Percentiles rank a stretch among this genome's conserved stretches.
Conservation (phyloP, 2,797 vertebrate genomes). For the Craterocephalus amniculus region DNA sequence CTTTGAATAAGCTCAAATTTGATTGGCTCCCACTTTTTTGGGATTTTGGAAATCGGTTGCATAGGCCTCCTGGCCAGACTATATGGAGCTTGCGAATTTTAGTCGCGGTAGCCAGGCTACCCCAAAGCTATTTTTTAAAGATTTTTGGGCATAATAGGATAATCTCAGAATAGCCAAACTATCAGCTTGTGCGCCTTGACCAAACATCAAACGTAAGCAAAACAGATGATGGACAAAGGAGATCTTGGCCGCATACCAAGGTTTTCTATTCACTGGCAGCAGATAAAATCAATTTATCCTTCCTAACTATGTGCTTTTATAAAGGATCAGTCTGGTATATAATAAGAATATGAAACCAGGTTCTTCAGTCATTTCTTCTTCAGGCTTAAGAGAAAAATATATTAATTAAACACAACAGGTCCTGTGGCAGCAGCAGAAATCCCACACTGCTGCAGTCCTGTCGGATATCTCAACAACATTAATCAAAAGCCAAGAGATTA, state of each 20-base stretch:
- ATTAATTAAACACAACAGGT: constrained; percentile 31
- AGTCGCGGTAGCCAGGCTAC: neutral
- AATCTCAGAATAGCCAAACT: neutral
- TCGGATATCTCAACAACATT: constrained; percentile 39
- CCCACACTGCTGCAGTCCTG: constrained; percentile 23
- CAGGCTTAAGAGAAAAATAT: constrained; percentile 11
- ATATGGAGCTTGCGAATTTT: no score
- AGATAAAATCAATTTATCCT: constrained; percentile 43
- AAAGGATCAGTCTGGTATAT: constrained; percentile 27
- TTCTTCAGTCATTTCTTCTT: constrained; percentile 23
- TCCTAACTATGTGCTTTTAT: constrained; percentile 46
- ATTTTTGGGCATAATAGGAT: constrained; percentile 1
- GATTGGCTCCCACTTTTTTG: no score
- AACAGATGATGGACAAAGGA: constrained; percentile 43
- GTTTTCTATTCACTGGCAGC: constrained; percentile 39
- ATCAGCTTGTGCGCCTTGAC: constrained; percentile 3
- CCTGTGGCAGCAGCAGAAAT: constrained; percentile 11
- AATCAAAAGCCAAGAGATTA: constrained; percentile 57
- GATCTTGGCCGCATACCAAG: constrained; percentile 31
- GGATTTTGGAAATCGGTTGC: no score
- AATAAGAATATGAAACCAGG: constrained; percentile 25
- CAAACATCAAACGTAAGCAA: constrained; percentile 42
- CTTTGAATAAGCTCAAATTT: no score
- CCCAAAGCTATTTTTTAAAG: constrained; percentile 5
- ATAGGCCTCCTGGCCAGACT: no score